Evolutionary conservation across 1,140 invertebrate genomes (phyloP), one percentile per base, ranked within the genome.

Genomic region (Papilio dardanus): DNA sequence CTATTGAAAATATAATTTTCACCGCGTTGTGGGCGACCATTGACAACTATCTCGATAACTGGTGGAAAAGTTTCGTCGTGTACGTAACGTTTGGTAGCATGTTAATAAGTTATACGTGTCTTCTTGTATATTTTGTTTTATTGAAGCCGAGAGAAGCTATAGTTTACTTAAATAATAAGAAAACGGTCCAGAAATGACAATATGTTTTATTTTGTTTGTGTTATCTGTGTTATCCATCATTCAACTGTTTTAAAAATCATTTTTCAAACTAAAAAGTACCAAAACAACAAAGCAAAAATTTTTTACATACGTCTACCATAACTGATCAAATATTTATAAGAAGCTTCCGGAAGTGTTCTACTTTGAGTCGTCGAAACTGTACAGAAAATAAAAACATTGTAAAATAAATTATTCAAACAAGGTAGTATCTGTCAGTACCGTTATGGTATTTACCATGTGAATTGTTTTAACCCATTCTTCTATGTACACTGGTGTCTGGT

Each of bases 1-100:
- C 96, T 37, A 76, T 92, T 14, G 96, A 97, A 89, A 97, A 96
- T 81, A 90, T 95, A 33, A 81, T 94, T 19, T 95, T 97, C 88
- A 95, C 95, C 30, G 83, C 94, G 2, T 82, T 95, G 40, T 97
- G 96, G 96, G 96, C 95, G 40, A 89, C 87, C 58, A 90, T 95
- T 7, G 95, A 94, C 79, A 94, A 94, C 33, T 92, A 94, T 66
- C 94, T 95, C 10, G 93, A 93, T 62, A 93, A 89, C 79, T 96
- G 95, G 94, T 96, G 95, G 95, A 94, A 91, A 78, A 82, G 86
- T 21, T 96, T 93, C 81, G 89, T 95, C 6, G 94, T 94, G 73
- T 89, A 94, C 71, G 89, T 94, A 76, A 94, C 95, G 37, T 76
- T 95, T 0, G 84, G 86, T 16, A 93, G 92, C 77, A 86, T 94